A percentile compares a stretch with the other conserved stretches of the same genome.
Conservation (phyloP, 2,113 vertebrate genomes). For the Thermophis baileyi region DNA sequence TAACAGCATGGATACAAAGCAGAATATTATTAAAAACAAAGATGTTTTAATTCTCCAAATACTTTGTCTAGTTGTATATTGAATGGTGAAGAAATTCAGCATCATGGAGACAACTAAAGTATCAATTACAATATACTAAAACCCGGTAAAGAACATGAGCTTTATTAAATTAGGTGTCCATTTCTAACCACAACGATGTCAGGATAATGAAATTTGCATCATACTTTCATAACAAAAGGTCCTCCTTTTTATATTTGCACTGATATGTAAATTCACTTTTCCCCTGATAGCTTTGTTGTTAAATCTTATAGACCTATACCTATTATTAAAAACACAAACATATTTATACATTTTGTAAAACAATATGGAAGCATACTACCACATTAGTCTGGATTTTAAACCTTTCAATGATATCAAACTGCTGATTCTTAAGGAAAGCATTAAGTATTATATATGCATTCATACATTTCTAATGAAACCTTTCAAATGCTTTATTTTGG, state of each 20-base stretch:
- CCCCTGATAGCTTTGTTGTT: background rate
- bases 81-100: background rate
- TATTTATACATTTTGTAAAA: background rate
- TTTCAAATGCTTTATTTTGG: background rate
- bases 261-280: background rate
- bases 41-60: background rate
- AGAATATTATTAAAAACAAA: background rate
- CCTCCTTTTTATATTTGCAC: background rate
- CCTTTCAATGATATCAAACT: background rate
- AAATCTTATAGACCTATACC: too few species aligned
- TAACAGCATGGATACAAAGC: background rate
- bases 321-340: background rate
- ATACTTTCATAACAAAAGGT: background rate
- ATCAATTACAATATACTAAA: background rate
- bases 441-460: background rate
- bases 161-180: background rate
- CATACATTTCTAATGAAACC: background rate
- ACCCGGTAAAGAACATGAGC: background rate
- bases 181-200: background rate
- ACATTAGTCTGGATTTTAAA: background rate
- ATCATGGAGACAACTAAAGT: background rate
- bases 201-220: background rate
- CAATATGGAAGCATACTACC: background rate
- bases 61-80: background rate
- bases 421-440: background rate